Conservation (phyloP, 2,888 invertebrate genomes). For the Spicauda simplicius region DNA sequence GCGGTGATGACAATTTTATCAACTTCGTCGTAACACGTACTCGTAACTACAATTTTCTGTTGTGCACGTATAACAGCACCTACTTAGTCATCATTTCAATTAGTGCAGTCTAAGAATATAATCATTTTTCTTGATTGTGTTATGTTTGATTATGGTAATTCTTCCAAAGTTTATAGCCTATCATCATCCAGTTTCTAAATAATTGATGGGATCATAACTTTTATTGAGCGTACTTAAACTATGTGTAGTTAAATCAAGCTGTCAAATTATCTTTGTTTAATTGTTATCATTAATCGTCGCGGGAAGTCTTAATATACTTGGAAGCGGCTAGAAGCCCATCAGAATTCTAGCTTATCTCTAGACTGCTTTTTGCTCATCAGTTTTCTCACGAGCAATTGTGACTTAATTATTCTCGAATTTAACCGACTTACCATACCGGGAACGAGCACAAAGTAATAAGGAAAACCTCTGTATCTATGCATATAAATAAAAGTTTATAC, state of each 20-base stretch:
- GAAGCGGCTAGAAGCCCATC: conserved; percentile 22
- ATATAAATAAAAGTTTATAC: not conserved
- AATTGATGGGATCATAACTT: conserved; percentile 4
- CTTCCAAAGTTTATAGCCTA: not conserved
- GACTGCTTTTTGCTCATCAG: conserved; percentile 25
- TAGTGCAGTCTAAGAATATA: not conserved
- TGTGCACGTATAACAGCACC: not conserved
- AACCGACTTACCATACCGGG: conserved; percentile 14
- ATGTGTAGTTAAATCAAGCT: conserved; percentile 7
- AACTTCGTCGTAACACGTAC: not conserved
- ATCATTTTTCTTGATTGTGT: not conserved
- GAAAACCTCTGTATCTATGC: not conserved
- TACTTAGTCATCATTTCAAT: not conserved
- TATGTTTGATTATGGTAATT: not conserved
- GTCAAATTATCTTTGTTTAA: conserved; percentile 24
- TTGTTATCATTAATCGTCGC: conserved; percentile 24
- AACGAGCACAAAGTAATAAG: conserved; percentile 1
- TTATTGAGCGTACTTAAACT: not conserved
- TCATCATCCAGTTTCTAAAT: conserved; percentile 1
- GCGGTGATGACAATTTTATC: conserved; percentile 27
- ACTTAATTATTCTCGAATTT: conserved; percentile 25
- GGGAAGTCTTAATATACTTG: conserved; percentile 10
- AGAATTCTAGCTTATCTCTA: conserved; percentile 25
- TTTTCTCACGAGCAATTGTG: conserved; percentile 30
- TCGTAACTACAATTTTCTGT: not conserved